These are phyloP conservation scores for Genyomyrus donnyi DNA, from an alignment of 2,113 vertebrate genomes.

Conservation along the genomic window DNA sequence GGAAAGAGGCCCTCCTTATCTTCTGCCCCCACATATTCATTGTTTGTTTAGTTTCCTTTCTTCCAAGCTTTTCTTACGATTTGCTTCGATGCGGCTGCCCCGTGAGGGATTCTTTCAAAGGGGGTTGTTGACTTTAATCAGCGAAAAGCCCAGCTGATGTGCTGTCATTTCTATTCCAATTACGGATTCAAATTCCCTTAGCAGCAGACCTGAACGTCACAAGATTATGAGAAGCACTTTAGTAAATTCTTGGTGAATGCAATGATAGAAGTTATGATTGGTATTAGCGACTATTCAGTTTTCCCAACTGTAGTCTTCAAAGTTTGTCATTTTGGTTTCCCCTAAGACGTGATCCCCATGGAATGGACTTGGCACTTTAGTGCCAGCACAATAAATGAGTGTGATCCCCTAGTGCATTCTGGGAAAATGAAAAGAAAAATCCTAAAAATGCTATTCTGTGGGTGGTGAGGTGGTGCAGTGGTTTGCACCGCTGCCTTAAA, in stretches of 20 bases:
- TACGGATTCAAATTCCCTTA: neutral
- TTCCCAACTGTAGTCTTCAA: slow-evolving; percentile 1
- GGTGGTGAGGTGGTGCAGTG: too few relatives aligned
- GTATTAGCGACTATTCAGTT: neutral
- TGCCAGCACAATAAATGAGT: neutral
- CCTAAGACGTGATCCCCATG: neutral
- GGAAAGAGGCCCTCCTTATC: slow-evolving; percentile 36
- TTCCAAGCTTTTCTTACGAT: slow-evolving; percentile 10
- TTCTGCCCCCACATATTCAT: slow-evolving; percentile 26
- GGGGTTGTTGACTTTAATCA: slow-evolving; percentile 12
- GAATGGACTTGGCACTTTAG: slow-evolving; percentile 20
- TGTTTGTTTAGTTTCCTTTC: slow-evolving; percentile 43
- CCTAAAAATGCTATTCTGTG: slow-evolving; percentile 26
- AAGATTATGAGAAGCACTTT: neutral
- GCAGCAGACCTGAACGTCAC: neutral
- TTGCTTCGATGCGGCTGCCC: slow-evolving; percentile 1
- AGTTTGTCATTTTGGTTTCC: neutral
- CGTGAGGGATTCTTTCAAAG: neutral
- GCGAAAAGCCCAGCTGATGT: neutral
- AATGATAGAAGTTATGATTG: neutral
- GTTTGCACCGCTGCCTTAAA: too few relatives aligned
- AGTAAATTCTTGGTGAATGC: neutral
- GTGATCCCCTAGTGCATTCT: slow-evolving; percentile 31
- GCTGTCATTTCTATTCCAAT: neutral
- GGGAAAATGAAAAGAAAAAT: slow-evolving; percentile 50